Conservation (phyloP, 1,140 invertebrate genomes). For the Prorops nasuta region DNA sequence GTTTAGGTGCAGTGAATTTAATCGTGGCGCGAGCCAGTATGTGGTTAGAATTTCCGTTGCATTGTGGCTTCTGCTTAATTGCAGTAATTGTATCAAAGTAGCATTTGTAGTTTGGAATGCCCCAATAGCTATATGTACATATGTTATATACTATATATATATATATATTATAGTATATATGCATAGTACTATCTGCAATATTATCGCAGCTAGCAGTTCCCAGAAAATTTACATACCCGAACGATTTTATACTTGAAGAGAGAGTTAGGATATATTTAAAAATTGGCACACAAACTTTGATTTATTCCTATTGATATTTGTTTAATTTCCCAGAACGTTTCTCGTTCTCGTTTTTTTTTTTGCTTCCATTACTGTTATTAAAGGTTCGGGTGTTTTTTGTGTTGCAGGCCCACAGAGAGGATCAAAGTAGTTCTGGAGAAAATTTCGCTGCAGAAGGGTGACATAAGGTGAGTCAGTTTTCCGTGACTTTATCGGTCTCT, state of each 20-base stretch:
- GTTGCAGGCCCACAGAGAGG: constrained; percentile 63
- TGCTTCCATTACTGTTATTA: no score
- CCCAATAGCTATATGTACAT: no score
- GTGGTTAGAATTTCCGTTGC: constrained; percentile 25
- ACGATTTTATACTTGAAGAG: no score
- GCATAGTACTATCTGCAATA: no score
- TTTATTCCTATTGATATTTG: neutral
- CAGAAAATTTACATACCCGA: neutral
- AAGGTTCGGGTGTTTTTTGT: no score
- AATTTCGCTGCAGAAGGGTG: constrained; percentile 65
- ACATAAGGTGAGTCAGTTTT: constrained; percentile 66
- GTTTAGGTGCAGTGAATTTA: constrained; percentile 21
- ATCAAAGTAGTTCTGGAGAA: constrained; percentile 67
- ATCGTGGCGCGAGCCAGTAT: constrained; percentile 8
- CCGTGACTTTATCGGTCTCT: no score
- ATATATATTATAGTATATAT: no score
- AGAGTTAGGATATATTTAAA: no score
- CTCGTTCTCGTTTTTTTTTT: constrained; percentile 5
- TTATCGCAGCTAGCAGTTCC: no score
- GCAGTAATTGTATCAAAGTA: constrained; percentile 29
- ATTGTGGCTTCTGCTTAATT: constrained; percentile 26
- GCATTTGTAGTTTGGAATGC: constrained; percentile 15
- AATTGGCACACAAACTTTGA: neutral
- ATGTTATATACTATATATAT: no score
- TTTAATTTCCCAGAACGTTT: neutral